These are phyloP conservation scores for Axea sp. DNA, from an alignment of 2,888 invertebrate species.

Conservation along the genomic window DNA sequence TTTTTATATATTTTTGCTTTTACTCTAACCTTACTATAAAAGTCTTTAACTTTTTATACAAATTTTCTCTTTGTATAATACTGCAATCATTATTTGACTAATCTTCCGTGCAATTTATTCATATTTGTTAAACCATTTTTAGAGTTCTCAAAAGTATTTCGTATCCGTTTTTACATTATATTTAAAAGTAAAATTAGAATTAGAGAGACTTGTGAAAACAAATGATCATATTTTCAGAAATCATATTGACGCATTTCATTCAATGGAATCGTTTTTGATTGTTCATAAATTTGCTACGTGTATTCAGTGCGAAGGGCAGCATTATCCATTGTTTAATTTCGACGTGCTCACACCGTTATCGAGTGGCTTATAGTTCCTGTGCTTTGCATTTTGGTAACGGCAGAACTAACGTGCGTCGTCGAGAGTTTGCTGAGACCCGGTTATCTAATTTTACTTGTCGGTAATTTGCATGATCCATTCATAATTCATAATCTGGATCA, in stretches of 20 bases:
- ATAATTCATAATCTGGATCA: slow-evolving; percentile 55
- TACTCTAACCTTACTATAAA: too few species aligned
- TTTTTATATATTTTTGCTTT: too few species aligned
- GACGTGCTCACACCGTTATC: slow-evolving; percentile 60
- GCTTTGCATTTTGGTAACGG: slow-evolving; percentile 59
- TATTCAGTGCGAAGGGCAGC: slow-evolving; percentile 38
- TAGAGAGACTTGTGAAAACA: slow-evolving; percentile 11
- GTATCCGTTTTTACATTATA: slow-evolving; percentile 22
- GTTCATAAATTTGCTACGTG: slow-evolving; percentile 58
- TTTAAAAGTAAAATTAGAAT: slow-evolving; percentile 47
- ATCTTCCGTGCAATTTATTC: too few species aligned
- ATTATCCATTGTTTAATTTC: slow-evolving; percentile 62
- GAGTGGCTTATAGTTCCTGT: slow-evolving; percentile 58
- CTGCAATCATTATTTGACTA: too few species aligned
- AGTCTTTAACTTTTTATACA: too few species aligned
- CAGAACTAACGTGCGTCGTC: slow-evolving; percentile 47
- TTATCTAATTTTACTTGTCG: slow-evolving; percentile 61
- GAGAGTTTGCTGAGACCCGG: slow-evolving; percentile 58
- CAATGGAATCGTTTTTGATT: slow-evolving; percentile 45
- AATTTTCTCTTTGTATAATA: too few species aligned
- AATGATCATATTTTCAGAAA: slow-evolving; percentile 27
- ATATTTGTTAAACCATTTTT: too few species aligned
- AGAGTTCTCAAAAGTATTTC: background rate
- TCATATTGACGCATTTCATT: slow-evolving; percentile 27
- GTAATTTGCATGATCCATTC: slow-evolving; percentile 62